Evolutionary conservation across 1,140 invertebrate genomes (phyloP).

Genomic region (Atopsyche davidsoni): DNA sequence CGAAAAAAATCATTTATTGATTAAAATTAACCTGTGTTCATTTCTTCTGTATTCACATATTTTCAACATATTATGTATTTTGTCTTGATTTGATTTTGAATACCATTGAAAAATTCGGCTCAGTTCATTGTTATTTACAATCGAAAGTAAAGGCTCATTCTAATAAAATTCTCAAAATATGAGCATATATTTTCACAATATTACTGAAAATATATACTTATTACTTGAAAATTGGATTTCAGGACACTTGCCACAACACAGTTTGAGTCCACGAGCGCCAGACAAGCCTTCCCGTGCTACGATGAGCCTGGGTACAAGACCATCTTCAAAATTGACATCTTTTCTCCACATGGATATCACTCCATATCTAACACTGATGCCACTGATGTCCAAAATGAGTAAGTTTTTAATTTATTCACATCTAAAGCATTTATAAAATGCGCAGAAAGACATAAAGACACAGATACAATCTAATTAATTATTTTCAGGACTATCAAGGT

Average conservation of each 20-base stretch:
- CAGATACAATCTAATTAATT: constrained; percentile 6
- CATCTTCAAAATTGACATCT: constrained; percentile 69
- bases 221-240: too few species aligned
- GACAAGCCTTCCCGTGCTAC: constrained; percentile 90
- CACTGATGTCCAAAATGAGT: constrained; percentile 34
- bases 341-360: constrained; percentile 57
- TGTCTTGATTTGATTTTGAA: too few species aligned
- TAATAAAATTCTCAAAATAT: too few species aligned
- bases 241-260: constrained; percentile 80
- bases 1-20: too few species aligned
- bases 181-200: too few species aligned
- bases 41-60: too few species aligned
- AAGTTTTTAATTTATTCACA: constrained; percentile 32
- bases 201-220: too few species aligned
- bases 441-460: not conserved
- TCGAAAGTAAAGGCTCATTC: too few species aligned
- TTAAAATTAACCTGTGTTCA: too few species aligned
- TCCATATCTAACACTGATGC: constrained; percentile 15
- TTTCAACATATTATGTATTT: too few species aligned
- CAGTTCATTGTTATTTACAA: too few species aligned
- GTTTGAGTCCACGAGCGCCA: constrained; percentile 80
- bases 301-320: constrained; percentile 91
- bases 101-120: too few species aligned
- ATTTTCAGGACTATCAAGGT: constrained; percentile 38
- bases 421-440: not conserved